Evolutionary conservation across 2,797 vertebrate genomes (phyloP).

Genomic region (Smutsia gigantea): DNA sequence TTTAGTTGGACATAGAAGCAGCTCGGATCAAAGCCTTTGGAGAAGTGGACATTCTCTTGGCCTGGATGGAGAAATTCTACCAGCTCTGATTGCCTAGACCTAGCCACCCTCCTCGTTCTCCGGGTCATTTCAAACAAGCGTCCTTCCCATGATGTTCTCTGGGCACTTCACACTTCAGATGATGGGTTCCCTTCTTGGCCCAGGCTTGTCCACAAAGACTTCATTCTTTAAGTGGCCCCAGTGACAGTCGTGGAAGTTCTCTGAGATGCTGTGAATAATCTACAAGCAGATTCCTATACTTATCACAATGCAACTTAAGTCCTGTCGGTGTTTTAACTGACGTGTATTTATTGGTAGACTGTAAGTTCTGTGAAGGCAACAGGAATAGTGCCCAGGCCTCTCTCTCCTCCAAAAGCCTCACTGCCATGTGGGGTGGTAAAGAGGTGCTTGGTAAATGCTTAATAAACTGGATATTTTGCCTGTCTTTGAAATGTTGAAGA

Average conservation of each 20-base stretch:
- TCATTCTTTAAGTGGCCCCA: neutral
- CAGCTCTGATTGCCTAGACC: neutral
- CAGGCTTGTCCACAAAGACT: neutral
- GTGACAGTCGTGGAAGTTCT: neutral
- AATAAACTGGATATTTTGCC: neutral
- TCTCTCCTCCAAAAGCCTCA: neutral
- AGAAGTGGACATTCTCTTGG: constrained; percentile 82
- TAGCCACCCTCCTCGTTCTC: neutral
- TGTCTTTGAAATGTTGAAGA: constrained; percentile 19
- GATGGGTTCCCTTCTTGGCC: neutral
- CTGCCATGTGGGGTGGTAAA: neutral
- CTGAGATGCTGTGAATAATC: constrained; percentile 13
- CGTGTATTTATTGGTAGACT: constrained; percentile 66
- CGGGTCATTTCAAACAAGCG: neutral
- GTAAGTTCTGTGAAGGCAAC: neutral
- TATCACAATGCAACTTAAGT: constrained; percentile 72
- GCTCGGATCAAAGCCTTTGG: constrained; percentile 80
- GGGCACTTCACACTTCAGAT: neutral
- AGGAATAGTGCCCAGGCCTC: neutral
- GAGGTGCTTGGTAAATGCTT: neutral
- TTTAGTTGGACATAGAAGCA: constrained; percentile 71
- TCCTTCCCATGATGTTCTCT: neutral
- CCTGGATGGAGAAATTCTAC: constrained; percentile 79
- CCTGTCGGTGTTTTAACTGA: constrained; percentile 9
- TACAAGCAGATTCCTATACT: constrained; percentile 41